Base-by-base conservation (phyloP, 2,113 vertebrate genomes). In the Cottus gobio region DNA sequence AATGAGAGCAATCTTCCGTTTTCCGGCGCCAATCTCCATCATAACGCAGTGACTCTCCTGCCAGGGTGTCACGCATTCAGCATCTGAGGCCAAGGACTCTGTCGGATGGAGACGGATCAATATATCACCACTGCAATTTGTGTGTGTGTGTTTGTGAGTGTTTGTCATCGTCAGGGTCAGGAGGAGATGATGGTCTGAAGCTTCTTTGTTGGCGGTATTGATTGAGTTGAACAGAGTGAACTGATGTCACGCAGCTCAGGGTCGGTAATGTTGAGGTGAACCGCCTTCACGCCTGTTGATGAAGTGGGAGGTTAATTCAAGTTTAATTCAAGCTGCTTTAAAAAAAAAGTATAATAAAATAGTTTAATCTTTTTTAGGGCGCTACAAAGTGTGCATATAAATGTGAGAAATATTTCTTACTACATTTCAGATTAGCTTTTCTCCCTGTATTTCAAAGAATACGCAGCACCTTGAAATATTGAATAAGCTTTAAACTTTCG, bases 21-120 rank as follows among this genome's bases (percentile, higher is more conserved):
- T 82, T 60, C 20, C 66, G 46, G 46, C 5, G 4, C 52, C 54
- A 28, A 56, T 82, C 56, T 67, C 58, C 39, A n/a, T 79, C 66
- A 77, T 16, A 69, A 65, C 75, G 62, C 71, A 2, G 16, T 22
- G 58, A 57, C 63, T 75, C 44, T 74, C 5, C 44, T 83, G 77
- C 57, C 67, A 22, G 16, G 26, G 31, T 69, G 52, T 66, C 73
- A 62, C 63, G 61, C 74, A 58, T 73, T 36, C 52, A 54, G 42
- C 73, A 75, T 75, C 71, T 61, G 26, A 68, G 80, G 69, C 78
- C 85, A 74, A 85, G 85, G 84, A 82, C 61, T 80, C 71, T 61
- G 67, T 86, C 73, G 88, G 13, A 69, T 36, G 56, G 52, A 80
- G 64, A 84, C 1, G 0, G 78, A 88, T 91, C 86, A 71, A 83